Evolutionary conservation across 2,888 invertebrate species (phyloP), one percentile per base, ranked within the genome.

Genomic region (Rhodophaea formosa): DNA sequence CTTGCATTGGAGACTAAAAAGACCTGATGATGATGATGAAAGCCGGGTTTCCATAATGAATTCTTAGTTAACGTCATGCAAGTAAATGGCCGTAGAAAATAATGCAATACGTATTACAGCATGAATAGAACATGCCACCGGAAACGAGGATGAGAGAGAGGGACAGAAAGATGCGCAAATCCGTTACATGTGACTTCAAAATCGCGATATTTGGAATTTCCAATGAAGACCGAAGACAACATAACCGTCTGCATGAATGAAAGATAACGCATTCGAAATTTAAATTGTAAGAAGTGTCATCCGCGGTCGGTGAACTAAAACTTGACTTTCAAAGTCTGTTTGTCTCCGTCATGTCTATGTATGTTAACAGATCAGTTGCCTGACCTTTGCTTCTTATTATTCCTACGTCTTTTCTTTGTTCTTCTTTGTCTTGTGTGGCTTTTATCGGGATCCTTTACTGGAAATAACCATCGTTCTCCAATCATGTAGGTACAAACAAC

Each of bases 241-340:
- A 29, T 14, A 42, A 8, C 15, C 29, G 29, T 49, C 43, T 35
- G 56, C 62, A 67, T 69, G 68, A 71, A 70, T 72, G 65, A 68
- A 64, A 68, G 66, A 70, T 64, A 64, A 62, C 56, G 51, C 65
- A 69, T 72, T 65, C 66, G 69, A 69, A 69, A 71, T 72, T 73
- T 67, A 72, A 69, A 73, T 73, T 64, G 62, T 59, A 59, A 57
- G 61, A 66, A 66, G 65, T 70, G 72, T 71, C 70, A 71, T 62
- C 62, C 47, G 60, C 68, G 72, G 69, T 71, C 70, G 63, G 60
- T 66, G 71, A 68, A 69, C 70, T 62, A 52, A 42, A 43, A 30
- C 49, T 49, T 49, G 49, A 49, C 23, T 49, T 42, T 12, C 49
- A 42, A 56, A 43, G 45, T 45, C n/a, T 23, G 23, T 23, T 30